Conservation (phyloP, 2,797 vertebrate genomes). For the Cyprinodon diabolis region DNA sequence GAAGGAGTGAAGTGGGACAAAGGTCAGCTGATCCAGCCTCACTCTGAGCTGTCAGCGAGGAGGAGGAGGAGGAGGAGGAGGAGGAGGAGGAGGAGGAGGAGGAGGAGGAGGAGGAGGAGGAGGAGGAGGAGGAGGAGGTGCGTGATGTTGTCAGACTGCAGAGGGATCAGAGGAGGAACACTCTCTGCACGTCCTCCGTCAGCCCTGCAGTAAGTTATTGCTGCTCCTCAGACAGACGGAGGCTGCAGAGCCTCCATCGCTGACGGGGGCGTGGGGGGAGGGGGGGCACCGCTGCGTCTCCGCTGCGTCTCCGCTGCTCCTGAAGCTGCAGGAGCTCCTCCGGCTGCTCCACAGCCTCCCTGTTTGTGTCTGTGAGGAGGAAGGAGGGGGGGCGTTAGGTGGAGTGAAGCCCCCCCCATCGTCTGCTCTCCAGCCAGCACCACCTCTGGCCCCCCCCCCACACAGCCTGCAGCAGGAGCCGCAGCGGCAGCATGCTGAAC, state of each 20-base stretch:
- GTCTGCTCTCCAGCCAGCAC: constrained; percentile 53
- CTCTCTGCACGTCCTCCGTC: constrained; percentile 20
- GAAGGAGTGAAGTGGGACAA: constrained; percentile 49
- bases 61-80: constrained; percentile 9
- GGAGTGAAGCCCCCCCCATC: constrained; percentile 49
- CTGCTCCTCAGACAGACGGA: constrained; percentile 43
- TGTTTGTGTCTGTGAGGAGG: constrained; percentile 47
- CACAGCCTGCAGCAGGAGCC: constrained; percentile 61
- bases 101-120: constrained; percentile 7
- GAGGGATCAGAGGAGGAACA: constrained; percentile 41
- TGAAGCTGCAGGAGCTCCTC: constrained; percentile 8
- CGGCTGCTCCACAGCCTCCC: constrained; percentile 43
- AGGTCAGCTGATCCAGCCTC: constrained; percentile 39
- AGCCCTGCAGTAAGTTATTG: constrained; percentile 56
- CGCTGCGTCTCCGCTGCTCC: constrained; percentile 20
- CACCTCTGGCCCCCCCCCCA: constrained; percentile 35
- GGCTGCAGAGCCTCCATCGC: constrained; percentile 42
- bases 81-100: constrained; percentile 16
- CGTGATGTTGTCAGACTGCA: constrained; percentile 48
- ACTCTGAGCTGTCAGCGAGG: not conserved
- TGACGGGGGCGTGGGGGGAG: constrained; percentile 6
- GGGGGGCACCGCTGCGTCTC: constrained; percentile 3
- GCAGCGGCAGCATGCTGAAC: constrained; percentile 79
- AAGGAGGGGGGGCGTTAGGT: constrained; percentile 33
- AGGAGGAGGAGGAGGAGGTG: constrained; percentile 18